phyloP scores from a whole-genome alignment of 1,140 invertebrate species.

The Trichoplusia ni region DNA sequence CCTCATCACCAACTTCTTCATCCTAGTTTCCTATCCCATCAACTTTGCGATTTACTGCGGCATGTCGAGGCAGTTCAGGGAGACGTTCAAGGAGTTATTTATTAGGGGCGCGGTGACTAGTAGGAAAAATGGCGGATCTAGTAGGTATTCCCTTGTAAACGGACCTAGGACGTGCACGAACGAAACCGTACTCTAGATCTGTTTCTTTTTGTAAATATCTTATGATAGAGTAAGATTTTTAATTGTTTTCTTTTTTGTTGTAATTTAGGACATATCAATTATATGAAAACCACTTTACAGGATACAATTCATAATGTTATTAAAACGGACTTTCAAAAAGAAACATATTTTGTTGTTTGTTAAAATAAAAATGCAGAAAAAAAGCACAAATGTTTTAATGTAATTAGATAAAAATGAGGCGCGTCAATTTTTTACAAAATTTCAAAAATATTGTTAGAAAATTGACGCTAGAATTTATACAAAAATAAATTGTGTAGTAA shows the following conservation, averaged over 20 bases:
- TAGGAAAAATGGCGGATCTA: conserved; percentile 86
- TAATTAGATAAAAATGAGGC: neutral
- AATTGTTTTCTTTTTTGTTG: neutral
- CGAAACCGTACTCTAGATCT: conserved; percentile 89
- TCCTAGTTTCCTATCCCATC: conserved; percentile 94
- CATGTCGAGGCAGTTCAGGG: conserved; percentile 96
- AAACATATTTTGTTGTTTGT: too few relatives aligned
- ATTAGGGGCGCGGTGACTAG: conserved; percentile 83
- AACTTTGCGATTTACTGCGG: conserved; percentile 98
- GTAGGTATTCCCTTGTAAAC: conserved; percentile 89
- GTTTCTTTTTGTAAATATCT: conserved; percentile 36
- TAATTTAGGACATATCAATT: conserved; percentile 24
- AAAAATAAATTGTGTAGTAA: conserved; percentile 10
- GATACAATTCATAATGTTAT: too few relatives aligned
- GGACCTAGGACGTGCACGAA: conserved; percentile 90
- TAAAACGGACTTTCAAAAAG: too few relatives aligned
- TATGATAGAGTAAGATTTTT: conserved; percentile 25
- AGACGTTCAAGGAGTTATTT: conserved; percentile 96
- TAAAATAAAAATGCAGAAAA: neutral
- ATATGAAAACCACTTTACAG: neutral
- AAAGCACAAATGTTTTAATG: neutral
- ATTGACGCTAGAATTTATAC: conserved; percentile 14
- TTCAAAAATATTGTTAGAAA: conserved; percentile 18
- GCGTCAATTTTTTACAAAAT: conserved; percentile 18
- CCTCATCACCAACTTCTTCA: conserved; percentile 94